Base-by-base conservation (phyloP, 2,888 invertebrate species). In the Melangyna quadrimaculata region DNA sequence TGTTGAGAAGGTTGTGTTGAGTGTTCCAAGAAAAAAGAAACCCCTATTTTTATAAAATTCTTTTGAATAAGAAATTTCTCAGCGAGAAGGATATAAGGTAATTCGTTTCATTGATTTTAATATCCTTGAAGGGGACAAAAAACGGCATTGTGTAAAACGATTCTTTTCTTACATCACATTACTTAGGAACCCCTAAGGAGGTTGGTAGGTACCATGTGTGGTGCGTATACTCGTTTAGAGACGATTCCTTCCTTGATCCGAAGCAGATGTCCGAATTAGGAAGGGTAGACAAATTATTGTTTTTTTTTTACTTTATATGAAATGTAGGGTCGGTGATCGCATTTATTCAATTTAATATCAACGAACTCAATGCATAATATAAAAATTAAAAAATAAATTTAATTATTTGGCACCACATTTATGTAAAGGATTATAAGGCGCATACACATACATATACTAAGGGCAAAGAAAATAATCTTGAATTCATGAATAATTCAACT, bases 191-290 rank as follows among this genome's bases (percentile, higher is more conserved):
- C 22, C 61, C 22, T 9, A 53, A 27, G 40, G 22, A 14, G 35
- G 53, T 55, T 27, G 12, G 24, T 27, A 63, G n/a, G n/a, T 5
- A 55, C 29, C 17, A 17, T 55, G 14, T 55, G 53, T 53, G n/a
- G n/a, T n/a, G n/a, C n/a, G n/a, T n/a, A n/a, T n/a, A 29, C 29
- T 27, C 8, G 14, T 14, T 19, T 14, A 29, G 2, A 27, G 19
- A 40, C 24, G 63, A 63, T 67, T 17, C 17, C 35, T 71, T 14
- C 19, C 40, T 73, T 40, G 29, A 59, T 78, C 59, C 12, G 67
- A 19, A 43, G 61, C 79, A 79, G 79, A 79, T 79, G 79, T 79
- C 79, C 73, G 51, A 55, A 69, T 53, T 61, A 74, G n/a, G 63
- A 55, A 69, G 69, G 57, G 48, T 32, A 48, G 35, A 19, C 29